phyloP scores from a whole-genome alignment of 1,140 invertebrate genomes.

The Drosophila yakuba region DNA sequence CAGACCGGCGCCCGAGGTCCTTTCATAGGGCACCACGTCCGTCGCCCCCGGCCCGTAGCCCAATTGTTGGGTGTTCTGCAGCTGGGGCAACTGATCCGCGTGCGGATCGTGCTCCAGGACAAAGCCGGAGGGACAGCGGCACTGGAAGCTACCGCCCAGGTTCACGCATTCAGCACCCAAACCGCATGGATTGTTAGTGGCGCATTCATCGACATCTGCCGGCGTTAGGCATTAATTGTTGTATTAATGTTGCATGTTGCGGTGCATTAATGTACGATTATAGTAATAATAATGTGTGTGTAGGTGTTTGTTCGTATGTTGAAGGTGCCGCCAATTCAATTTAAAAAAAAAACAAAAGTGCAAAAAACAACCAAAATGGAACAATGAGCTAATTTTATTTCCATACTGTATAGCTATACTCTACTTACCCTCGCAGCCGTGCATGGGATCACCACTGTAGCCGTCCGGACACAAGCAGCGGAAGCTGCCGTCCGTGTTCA shows the following conservation, averaged over 20 bases:
- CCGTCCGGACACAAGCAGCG: conserved; percentile 91
- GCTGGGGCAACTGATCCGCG: conserved; percentile 46
- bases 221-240: conserved; percentile 75
- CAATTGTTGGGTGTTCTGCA: conserved; percentile 37
- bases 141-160: conserved; percentile 90
- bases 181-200: conserved; percentile 90
- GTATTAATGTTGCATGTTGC: conserved; percentile 65
- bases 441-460: conserved; percentile 90
- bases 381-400: conserved; percentile 14
- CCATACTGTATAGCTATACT: not conserved
- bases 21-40: conserved; percentile 18
- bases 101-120: conserved; percentile 76
- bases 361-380: conserved; percentile 61
- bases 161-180: conserved; percentile 90
- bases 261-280: conserved; percentile 61
- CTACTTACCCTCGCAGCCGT: conserved; percentile 89
- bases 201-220: conserved; percentile 94
- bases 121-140: conserved; percentile 90
- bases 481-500: conserved; percentile 90
- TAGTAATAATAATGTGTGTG: conserved; percentile 28
- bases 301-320: conserved; percentile 41
- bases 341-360: conserved; percentile 49
- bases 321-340: conserved; percentile 52
- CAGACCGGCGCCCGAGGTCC: conserved; percentile 68
- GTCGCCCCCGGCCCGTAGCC: conserved; percentile 68